These are phyloP conservation scores for Actenoides lindsayi DNA, from an alignment of 2,113 vertebrate species.

Conservation along the genomic window DNA sequence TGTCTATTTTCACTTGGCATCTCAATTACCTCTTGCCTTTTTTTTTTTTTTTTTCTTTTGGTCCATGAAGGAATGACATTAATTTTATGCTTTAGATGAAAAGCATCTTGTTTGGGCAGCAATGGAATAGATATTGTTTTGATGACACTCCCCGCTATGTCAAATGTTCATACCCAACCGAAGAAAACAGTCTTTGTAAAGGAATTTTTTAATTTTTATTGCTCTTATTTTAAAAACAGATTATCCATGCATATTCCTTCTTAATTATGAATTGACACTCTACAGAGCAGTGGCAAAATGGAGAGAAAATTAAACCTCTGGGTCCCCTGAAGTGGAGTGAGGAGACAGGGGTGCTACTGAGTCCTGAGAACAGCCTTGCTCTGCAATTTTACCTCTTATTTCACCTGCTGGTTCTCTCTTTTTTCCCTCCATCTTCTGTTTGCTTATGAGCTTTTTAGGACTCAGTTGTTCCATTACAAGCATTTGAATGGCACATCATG, in stretches of 20 bases:
- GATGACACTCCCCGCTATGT: fast-evolving
- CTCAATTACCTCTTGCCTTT: not conserved
- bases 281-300: not conserved
- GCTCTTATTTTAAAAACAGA: not conserved
- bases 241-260: fast-evolving
- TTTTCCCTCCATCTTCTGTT: not conserved
- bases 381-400: not conserved
- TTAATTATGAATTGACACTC: not conserved
- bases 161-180: not conserved
- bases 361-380: not conserved
- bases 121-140: not conserved
- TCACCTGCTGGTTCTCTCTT: not conserved
- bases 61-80: not conserved
- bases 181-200: not conserved
- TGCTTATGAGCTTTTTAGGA: not conserved
- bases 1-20: not conserved
- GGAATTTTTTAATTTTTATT: not conserved
- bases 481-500: not conserved
- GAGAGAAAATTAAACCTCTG: not conserved
- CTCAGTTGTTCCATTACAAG: not conserved
- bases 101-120: not conserved
- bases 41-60: not conserved
- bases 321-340: not conserved
- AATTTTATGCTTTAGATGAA: not conserved
- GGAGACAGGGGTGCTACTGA: fast-evolving